Percentiles rank a stretch among this genome's conserved stretches.
phyloP scores from a whole-genome alignment of 2,113 vertebrate genomes.

The Aegotheles bennettii region DNA sequence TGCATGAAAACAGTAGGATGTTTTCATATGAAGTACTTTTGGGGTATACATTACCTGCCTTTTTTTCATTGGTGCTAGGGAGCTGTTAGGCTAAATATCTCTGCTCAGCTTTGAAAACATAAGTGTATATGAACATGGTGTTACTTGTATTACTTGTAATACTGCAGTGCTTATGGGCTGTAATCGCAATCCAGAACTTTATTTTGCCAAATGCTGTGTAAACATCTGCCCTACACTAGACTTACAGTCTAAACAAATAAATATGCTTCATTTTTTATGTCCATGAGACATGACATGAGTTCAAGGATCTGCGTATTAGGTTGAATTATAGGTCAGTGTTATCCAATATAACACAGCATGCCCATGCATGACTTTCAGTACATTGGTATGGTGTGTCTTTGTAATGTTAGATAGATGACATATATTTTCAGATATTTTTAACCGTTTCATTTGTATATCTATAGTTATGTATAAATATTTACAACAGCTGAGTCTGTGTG shows the following conservation, averaged over 20 bases:
- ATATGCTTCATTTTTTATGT: not conserved
- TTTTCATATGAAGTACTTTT: not conserved
- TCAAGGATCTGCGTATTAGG: not conserved
- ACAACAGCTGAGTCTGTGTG: not conserved
- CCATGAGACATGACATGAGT: not conserved
- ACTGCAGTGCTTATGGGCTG: not conserved
- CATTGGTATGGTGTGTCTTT: not conserved
- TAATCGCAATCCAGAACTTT: not conserved
- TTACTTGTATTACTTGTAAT: not conserved
- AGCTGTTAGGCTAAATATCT: not conserved
- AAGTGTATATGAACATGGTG: not conserved
- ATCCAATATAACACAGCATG: not conserved
- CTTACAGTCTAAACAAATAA: constrained; percentile 16
- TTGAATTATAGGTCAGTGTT: not conserved
- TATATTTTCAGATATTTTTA: not conserved
- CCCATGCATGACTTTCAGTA: not conserved
- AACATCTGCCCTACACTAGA: not conserved
- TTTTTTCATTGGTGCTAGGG: not conserved
- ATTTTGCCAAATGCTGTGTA: not conserved
- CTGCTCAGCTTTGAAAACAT: not conserved
- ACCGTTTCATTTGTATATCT: not conserved
- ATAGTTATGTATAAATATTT: not conserved
- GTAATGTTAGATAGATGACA: not conserved
- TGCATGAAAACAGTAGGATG: not conserved
- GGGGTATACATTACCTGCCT: not conserved